Evolutionary conservation across 2,113 vertebrate genomes (phyloP).

Genomic region (Arvicanthis niloticus): DNA sequence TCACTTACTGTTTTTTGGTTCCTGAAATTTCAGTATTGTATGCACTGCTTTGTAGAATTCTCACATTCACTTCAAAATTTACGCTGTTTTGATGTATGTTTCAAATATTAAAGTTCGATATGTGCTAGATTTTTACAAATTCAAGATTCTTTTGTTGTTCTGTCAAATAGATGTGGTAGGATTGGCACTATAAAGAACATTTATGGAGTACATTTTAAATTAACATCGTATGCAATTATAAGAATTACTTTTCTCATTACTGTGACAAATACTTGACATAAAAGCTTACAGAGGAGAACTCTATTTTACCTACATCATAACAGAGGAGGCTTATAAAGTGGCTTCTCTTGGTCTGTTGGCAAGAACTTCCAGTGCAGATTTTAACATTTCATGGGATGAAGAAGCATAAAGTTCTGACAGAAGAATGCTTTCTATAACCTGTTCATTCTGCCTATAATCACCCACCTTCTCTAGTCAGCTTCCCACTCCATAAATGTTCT

Average conservation of each 20-base stretch:
- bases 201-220: neutral
- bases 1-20: neutral
- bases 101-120: constrained; percentile 11
- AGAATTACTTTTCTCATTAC: neutral
- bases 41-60: neutral
- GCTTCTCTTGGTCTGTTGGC: neutral
- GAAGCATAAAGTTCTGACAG: neutral
- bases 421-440: neutral
- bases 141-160: neutral
- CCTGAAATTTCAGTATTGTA: neutral
- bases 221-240: neutral
- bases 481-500: neutral
- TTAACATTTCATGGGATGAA: neutral
- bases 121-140: neutral
- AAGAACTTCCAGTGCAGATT: neutral
- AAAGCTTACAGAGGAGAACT: neutral
- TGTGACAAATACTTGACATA: neutral
- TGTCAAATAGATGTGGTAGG: neutral
- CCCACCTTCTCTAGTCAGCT: neutral
- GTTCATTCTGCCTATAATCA: neutral
- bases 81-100: neutral
- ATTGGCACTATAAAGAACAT: neutral
- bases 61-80: neutral
- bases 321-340: too few relatives aligned
- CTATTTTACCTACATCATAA: neutral